Evolutionary conservation across 2,888 invertebrate species (phyloP), one percentile per base, ranked within the genome.

Genomic region (Pollenia angustigena): DNA sequence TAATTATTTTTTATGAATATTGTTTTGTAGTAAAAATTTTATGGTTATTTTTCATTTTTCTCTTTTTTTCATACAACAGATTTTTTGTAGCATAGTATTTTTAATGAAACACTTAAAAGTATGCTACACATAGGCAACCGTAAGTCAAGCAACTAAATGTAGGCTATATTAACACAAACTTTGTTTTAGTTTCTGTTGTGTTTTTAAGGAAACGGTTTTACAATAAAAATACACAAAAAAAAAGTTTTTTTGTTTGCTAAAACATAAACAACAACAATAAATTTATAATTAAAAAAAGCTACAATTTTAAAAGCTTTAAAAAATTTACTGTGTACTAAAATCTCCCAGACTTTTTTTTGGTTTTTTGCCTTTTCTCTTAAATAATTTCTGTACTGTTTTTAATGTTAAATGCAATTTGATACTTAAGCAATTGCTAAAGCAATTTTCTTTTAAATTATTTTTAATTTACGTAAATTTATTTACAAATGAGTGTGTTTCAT

Each of bases 51-150:
- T 76, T 78, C 75, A 72, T 85, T 23, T 9, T 18, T 18, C 14
- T 76, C 44, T 54, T 78, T n/a, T 66, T 44, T 32, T 2, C 44
- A 18, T 4, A 64, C 71, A 69, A 62, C 46, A 81, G 44, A 32
- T 54, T 64, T 66, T 56, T 32, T 66, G 66, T 74, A n/a, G 74
- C 58, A 58, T 56, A 58, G n/a, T 56, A 46, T 54, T 81, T 66
- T 66, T 74, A 74, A 56, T 60, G 48, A 76, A 86, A 81, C 83
- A 40, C 81, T 84, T 78, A 72, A 83, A 81, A 84, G 76, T 81
- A 81, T 83, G 83, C 86, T 74, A 71, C 16, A 60, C n/a, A 76
- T 52, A 56, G 60, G 52, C 50, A 44, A 69, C 56, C 40, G 42
- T 42, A 50, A 42, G 40, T 40, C 23, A 50, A 50, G 42, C 62